Evolutionary conservation across 2,888 invertebrate species (phyloP).

Genomic region (Melanostoma mellinum): DNA sequence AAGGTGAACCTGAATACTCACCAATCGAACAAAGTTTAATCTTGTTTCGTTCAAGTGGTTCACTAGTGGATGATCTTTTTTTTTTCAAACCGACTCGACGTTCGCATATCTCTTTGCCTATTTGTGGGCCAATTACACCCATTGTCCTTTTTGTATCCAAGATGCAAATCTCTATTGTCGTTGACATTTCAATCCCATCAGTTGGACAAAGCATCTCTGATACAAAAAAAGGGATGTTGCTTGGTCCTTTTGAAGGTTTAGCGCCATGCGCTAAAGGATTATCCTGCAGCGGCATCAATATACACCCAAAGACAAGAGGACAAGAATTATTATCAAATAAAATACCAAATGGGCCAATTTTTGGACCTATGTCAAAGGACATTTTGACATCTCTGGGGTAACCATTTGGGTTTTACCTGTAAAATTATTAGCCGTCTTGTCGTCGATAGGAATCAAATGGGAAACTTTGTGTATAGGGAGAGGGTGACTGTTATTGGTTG

Average conservation of each 20-base stretch:
- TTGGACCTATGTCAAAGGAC: constrained; percentile 64
- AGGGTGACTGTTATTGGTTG: constrained; percentile 29
- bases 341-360: constrained; percentile 62
- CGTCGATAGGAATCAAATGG: constrained; percentile 49
- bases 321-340: constrained; percentile 54
- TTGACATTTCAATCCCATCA: constrained; percentile 68
- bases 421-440: constrained; percentile 58
- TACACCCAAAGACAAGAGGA: constrained; percentile 16
- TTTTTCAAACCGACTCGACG: constrained; percentile 29
- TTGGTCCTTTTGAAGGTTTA: constrained; percentile 66
- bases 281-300: constrained; percentile 60
- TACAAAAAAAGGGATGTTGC: constrained; percentile 26
- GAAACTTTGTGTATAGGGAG: not conserved
- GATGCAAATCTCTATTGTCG: constrained; percentile 66
- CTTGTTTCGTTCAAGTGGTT: constrained; percentile 72
- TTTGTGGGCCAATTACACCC: constrained; percentile 61
- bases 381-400: constrained; percentile 60
- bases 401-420: constrained; percentile 53
- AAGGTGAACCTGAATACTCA: constrained; percentile 29
- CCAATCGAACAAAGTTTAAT: constrained; percentile 36
- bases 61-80: constrained; percentile 42
- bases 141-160: constrained; percentile 53
- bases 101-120: constrained; percentile 2
- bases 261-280: constrained; percentile 72
- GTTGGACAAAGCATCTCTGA: not conserved